Evolutionary conservation across 1,140 invertebrate species (phyloP), one percentile per base, ranked within the genome.

Genomic region (Pissodes strobi): DNA sequence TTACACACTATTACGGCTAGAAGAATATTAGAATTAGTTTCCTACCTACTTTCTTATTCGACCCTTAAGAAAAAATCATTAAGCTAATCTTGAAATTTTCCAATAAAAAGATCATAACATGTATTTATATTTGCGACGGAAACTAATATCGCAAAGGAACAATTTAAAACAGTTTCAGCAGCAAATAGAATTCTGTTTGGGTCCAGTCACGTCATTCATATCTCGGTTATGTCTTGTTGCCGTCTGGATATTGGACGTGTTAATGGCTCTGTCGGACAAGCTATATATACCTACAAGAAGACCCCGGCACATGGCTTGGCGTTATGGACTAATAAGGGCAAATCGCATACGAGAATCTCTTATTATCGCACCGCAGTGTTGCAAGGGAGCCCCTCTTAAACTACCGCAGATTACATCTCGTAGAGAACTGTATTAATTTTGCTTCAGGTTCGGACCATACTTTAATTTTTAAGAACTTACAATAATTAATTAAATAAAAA

Each of bases 151-250:
- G n/a, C n/a, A n/a, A n/a, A n/a, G n/a, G n/a, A n/a, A n/a, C n/a
- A 27, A 27, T 27, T 27, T 27, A 27, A 27, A 27, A 27, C 25
- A 27, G 13, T 3, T 19, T 8, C 39, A 15, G 13, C 6, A 27
- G 25, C 25, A 46, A 48, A 52, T 52, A 52, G 48, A 52, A 30
- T 8, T n/a, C 48, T 25, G 21, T 55, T 57, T 49, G 27, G 41
- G 34, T 60, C 61, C 70, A 70, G 75, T 78, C 76, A 78, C 76
- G 76, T 78, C 76, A 78, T 78, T 76, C 76, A 76, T 78, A 78
- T 76, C 75, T 73, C 69, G 73, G 64, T 76, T 76, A 76, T 73
- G 75, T 74, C 74, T 70, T 74, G 74, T 75, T 69, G 69, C 34
- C 22, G 71, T 69, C 61, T 57, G 70, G 74, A 73, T 75, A 76